Evolutionary conservation across 2,888 invertebrate genomes (phyloP).

Genomic region (Mantis religiosa): DNA sequence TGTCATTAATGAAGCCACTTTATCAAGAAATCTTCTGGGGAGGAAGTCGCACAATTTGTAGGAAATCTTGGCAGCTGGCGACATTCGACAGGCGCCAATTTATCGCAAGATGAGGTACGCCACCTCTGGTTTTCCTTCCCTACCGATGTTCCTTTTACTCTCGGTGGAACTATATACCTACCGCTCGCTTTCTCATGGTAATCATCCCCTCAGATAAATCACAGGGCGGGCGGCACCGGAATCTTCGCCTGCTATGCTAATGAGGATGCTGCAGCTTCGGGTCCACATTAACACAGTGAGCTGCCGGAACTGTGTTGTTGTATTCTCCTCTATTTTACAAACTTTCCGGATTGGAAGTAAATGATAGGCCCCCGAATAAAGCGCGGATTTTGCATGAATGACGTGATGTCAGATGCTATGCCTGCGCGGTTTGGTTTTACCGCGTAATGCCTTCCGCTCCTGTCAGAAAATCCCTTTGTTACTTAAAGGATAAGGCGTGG

Average conservation of each 20-base stretch:
- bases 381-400: background rate
- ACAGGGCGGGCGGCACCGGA: background rate
- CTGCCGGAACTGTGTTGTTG: background rate
- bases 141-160: background rate
- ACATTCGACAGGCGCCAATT: background rate
- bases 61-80: background rate
- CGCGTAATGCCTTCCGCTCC: background rate
- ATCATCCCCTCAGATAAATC: slow-evolving; percentile 17
- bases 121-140: background rate
- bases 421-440: background rate
- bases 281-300: background rate
- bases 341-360: background rate
- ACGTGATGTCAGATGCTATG: background rate
- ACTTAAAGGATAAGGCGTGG: background rate
- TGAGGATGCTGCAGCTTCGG: background rate
- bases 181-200: slow-evolving; percentile 10
- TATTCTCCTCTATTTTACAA: background rate
- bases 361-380: background rate
- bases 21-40: background rate
- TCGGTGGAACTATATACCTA: background rate
- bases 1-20: background rate
- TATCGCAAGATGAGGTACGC: background rate
- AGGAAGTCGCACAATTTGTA: background rate
- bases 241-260: slow-evolving; percentile 7
- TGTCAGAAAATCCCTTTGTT: background rate